Evolutionary conservation across 2,113 vertebrate species (phyloP), one percentile per base, ranked within the genome.

Genomic region (Hippocampus abdominalis): DNA sequence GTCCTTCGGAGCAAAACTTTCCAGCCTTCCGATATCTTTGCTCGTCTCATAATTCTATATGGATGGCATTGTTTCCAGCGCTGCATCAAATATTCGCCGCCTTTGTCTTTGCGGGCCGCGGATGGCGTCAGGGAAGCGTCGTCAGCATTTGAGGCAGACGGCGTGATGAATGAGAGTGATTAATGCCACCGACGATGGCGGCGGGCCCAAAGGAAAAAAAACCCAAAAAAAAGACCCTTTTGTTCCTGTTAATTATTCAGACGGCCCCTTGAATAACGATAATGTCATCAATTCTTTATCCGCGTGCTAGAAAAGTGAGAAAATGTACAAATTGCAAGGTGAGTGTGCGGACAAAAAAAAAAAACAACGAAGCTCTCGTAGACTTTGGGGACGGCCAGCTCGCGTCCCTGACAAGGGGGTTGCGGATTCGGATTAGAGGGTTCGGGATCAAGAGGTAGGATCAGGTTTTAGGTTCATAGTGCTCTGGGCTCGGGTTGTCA

Each of bases 171-270:
- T 42, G 63, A 70, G 71, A 72, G 71, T 78, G 80, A 89, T 87
- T 84, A 85, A 86, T 75, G 81, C 74, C 77, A 79, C 64, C 83
- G 66, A 79, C 80, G 83, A 90, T 89, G 80, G 84, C 74, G 78
- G 83, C 89, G 84, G 5, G 21, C 54, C 54, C 23, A 21, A 25
- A 23, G 12, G 27, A 27, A 25, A 57, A 57, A 57, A 68, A 64
- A 12, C 2, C 2, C 71, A 83, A 70, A 86, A 56, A 79, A 83
- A 83, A 81, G 69, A 60, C 44, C 74, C 81, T 79, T 89, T 81
- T 86, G 81, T 83, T 76, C 75, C 65, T 8, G 79, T 89, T 84
- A 84, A 89, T 88, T 85, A 83, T 72, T 59, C 53, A 21, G 42
- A 73, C 72, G 59, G 57, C 29, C n/a, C 51, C 46, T 32, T 63